These are phyloP conservation scores for Epicampocera succincta DNA, from an alignment of 2,888 invertebrate genomes.

Conservation along the genomic window DNA sequence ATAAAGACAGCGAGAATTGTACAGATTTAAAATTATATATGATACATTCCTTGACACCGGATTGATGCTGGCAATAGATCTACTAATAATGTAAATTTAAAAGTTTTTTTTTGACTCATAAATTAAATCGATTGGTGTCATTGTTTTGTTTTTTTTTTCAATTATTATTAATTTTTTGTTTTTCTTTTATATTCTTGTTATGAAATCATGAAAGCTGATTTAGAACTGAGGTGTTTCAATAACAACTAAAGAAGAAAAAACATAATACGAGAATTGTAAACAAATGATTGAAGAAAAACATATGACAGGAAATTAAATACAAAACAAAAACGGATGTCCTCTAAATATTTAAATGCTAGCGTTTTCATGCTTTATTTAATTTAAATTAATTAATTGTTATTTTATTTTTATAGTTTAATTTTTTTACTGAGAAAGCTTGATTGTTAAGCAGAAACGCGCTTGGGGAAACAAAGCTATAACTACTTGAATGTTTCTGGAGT, in stretches of 20 bases:
- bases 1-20: constrained; percentile 16
- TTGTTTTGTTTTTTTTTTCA: constrained; percentile 17
- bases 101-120: constrained; percentile 38
- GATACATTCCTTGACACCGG: constrained; percentile 56
- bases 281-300: constrained; percentile 9
- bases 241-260: not conserved
- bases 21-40: constrained; percentile 45
- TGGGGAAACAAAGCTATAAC: too few species aligned
- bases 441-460: constrained; percentile 41
- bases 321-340: constrained; percentile 25
- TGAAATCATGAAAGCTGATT: constrained; percentile 66
- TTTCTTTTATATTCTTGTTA: constrained; percentile 44
- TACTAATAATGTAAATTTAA: constrained; percentile 42
- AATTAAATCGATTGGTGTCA: constrained; percentile 62
- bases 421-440: constrained; percentile 1
- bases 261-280: constrained; percentile 21
- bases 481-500: too few species aligned
- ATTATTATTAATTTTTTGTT: not conserved
- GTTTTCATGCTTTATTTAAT: constrained; percentile 61
- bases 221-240: constrained; percentile 54
- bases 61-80: constrained; percentile 47
- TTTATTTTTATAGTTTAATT: not conserved
- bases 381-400: constrained; percentile 17
- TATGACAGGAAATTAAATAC: not conserved
- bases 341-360: constrained; percentile 59